phyloP scores from a whole-genome alignment of 1,140 invertebrate species.

The Bursaphelenchus mucronatus region DNA sequence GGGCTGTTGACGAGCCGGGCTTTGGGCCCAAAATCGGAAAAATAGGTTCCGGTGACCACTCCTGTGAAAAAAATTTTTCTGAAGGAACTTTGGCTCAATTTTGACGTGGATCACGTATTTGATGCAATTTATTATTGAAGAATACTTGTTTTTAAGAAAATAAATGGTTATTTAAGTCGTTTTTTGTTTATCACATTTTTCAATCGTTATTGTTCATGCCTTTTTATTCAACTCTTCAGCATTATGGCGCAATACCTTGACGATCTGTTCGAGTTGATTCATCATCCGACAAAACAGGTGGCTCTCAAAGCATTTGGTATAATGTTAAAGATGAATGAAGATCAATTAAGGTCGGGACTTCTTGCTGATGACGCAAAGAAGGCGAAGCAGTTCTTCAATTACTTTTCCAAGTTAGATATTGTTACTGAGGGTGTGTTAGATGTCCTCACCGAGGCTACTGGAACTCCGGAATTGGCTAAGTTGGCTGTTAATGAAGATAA shows the following conservation, averaged over 20 bases:
- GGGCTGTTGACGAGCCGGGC: no score
- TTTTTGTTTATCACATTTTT: no score
- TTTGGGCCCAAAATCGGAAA: no score
- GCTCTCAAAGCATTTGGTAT: slow-evolving; percentile 3
- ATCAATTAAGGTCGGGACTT: background rate
- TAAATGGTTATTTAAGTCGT: no score
- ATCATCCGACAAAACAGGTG: background rate
- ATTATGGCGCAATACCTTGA: background rate
- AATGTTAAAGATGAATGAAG: background rate
- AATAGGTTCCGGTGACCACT: no score
- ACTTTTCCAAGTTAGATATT: background rate
- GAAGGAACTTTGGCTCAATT: no score
- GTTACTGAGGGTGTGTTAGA: slow-evolving; percentile 1
- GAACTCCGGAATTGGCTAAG: background rate
- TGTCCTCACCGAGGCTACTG: background rate
- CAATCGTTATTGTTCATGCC: no score
- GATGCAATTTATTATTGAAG: no score
- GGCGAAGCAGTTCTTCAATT: background rate
- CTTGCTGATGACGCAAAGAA: background rate
- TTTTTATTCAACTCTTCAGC: no score
- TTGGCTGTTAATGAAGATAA: slow-evolving; percentile 3
- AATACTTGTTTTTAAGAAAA: no score
- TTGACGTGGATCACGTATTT: no score
- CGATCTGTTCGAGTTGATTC: slow-evolving; percentile 9
- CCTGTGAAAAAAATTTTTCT: no score